Base-by-base conservation (phyloP, 2,797 vertebrate species). In the Chelonia mydas region DNA sequence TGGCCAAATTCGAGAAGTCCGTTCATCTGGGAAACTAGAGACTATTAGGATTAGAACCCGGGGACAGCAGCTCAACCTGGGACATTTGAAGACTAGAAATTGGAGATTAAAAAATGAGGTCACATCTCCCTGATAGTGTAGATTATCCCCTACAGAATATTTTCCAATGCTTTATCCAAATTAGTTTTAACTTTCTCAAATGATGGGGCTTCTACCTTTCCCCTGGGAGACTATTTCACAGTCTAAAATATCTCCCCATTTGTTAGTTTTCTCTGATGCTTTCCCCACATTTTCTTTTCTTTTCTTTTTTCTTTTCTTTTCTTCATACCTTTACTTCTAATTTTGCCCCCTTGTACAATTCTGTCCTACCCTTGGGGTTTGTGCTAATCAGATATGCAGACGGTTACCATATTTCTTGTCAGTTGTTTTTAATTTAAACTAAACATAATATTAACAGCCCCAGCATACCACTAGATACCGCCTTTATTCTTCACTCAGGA, bases 361-460 rank as follows among this genome's bases (percentile, higher is more conserved):
- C 7, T 49, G 45, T 77, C 27, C 45, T 27, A 49, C 45, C 27
- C 27, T 17, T 28, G 74, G 37, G 45, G 41, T 77, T 74, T 31
- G 15, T 49, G 41, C 45, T 28, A 77, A 47, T 77, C 74, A 28
- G 41, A 49, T 77, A 77, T 47, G 12, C 0, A 11, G 7, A 59
- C 16, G 28, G 31, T 49, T 8, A 49, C 16, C 76, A 10, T 93
- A 95, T 96, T 96, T 91, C 16, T 31, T 88, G 59, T 74, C 31
- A 85, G 90, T 90, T 93, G 90, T 72, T 81, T 74, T 94, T 90
- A 77, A 49, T 49, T 49, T 84, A 54, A 28, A 72, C 89, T 86
- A 89, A 96, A 95, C 86, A 94, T 91, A 95, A 77, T 83, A 49
- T 50, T n/a, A 86, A 16, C 49, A 88, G 11, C 79, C 83, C 51